Conservation (phyloP, 2,888 invertebrate genomes). For the Hydraecia micacea region DNA sequence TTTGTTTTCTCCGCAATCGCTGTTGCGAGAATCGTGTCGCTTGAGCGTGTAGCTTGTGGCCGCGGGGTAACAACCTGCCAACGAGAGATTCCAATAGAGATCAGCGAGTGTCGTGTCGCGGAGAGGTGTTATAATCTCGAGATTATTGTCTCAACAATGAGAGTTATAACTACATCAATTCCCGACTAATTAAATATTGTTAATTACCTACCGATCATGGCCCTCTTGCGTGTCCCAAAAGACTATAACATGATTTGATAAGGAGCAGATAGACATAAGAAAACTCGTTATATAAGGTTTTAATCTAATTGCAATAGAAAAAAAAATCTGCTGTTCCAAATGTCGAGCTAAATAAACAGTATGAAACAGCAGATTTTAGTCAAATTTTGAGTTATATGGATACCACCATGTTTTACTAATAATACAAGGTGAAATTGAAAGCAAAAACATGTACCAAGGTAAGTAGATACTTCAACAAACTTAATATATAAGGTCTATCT, state of each 20-base stretch:
- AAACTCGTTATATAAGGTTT: not conserved
- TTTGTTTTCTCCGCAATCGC: not conserved
- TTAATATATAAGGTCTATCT: not conserved
- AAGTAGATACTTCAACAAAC: not conserved
- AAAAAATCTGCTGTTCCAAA: not conserved
- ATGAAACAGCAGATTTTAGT: not conserved
- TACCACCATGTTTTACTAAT: not conserved
- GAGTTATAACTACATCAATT: not conserved
- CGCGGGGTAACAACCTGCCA: not conserved
- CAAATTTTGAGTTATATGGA: not conserved
- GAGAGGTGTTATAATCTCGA: too few species aligned
- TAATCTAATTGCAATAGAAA: not conserved
- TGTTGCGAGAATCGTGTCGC: not conserved
- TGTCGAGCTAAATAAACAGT: not conserved
- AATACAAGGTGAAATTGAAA: not conserved
- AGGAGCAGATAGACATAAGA: not conserved
- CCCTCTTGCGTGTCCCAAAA: not conserved
- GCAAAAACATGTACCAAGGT: not conserved
- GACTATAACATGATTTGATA: not conserved
- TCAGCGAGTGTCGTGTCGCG: too few species aligned
- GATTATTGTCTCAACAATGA: not conserved
- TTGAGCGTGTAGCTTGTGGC: not conserved
- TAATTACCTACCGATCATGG: not conserved
- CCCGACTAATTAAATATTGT: not conserved
- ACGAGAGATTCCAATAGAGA: not conserved